These are phyloP conservation scores for Poicephalus meyeri DNA, from an alignment of 2,113 vertebrate genomes.

Conservation along the genomic window DNA sequence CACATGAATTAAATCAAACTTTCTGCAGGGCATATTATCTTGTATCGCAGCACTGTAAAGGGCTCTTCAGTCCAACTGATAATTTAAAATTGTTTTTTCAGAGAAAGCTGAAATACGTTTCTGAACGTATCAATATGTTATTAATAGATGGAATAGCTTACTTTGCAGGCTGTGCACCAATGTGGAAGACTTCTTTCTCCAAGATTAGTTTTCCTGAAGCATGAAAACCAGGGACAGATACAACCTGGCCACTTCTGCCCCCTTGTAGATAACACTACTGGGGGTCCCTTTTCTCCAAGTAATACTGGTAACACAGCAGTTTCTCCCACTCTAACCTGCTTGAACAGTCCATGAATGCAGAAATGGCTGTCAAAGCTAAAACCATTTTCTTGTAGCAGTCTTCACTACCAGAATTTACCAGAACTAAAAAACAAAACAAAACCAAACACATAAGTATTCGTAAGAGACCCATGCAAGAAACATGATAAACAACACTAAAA, in stretches of 20 bases:
- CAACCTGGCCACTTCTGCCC: neutral
- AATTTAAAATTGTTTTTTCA: neutral
- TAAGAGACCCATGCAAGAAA: neutral
- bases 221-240: neutral
- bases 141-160: neutral
- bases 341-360: neutral
- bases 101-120: neutral
- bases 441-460: neutral
- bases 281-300: neutral
- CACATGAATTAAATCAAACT: neutral
- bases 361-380: neutral
- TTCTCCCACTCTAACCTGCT: neutral
- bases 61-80: neutral
- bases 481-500: neutral
- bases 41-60: neutral
- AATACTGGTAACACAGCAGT: neutral
- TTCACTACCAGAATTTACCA: neutral
- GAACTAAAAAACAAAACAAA: neutral
- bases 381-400: neutral
- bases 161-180: neutral
- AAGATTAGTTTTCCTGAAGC: neutral
- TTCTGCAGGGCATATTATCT: neutral
- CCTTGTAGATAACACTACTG: neutral
- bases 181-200: neutral
- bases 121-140: neutral